Conservation (phyloP, 2,888 invertebrate genomes). For the Exephanes ischioxanthus region DNA sequence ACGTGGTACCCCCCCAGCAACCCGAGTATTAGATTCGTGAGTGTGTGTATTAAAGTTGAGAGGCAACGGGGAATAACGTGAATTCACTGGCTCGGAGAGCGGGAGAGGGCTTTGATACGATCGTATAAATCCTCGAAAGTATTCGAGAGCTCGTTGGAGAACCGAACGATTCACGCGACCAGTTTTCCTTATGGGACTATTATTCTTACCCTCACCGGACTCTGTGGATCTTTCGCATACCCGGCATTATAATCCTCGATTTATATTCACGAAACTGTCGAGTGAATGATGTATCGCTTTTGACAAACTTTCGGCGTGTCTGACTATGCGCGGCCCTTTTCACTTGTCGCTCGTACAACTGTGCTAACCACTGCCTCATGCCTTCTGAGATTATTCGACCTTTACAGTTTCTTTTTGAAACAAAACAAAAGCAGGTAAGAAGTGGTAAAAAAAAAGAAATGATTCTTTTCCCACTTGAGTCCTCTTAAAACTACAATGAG, state of each 20-base stretch:
- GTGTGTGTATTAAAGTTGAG: slow-evolving; percentile 55
- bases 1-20: slow-evolving; percentile 16
- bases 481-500: not conserved
- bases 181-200: slow-evolving; percentile 27
- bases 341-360: not conserved
- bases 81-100: slow-evolving; percentile 14
- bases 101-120: slow-evolving; percentile 29
- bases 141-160: slow-evolving; percentile 39
- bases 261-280: slow-evolving; percentile 10
- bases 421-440: not conserved
- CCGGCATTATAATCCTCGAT: not conserved
- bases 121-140: slow-evolving; percentile 50
- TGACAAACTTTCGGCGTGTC: slow-evolving; percentile 2
- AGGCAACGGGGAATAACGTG: slow-evolving; percentile 31
- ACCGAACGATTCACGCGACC: slow-evolving; percentile 36
- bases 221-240: slow-evolving; percentile 16
- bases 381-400: not conserved
- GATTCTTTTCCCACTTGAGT: not conserved
- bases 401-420: not conserved
- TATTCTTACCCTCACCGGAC: slow-evolving; percentile 20
- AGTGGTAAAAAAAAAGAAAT: not conserved
- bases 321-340: not conserved
- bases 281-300: slow-evolving; percentile 1
- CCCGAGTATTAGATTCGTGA: slow-evolving; percentile 49
- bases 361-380: not conserved